Evolutionary conservation across 1,140 invertebrate genomes (phyloP), one percentile per base, ranked within the genome.

Genomic region (Zelostemma sp.): DNA sequence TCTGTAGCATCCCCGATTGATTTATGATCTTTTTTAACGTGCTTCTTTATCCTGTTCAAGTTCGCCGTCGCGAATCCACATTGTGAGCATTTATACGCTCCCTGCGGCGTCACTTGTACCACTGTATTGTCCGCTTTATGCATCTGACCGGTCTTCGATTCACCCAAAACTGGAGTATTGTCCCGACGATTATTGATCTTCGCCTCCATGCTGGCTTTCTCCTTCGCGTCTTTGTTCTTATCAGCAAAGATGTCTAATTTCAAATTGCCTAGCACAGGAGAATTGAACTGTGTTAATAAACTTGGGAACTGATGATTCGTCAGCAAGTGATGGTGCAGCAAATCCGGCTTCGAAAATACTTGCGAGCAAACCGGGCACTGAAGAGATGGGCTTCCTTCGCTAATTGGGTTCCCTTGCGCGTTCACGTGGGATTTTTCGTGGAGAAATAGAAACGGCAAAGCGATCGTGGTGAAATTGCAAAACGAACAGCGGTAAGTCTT

Each of bases 401-500:
- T 19, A 14, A 31, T 2, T 2, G 41, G 45, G 17, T 57, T 66
- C 12, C 81, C 73, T 5, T 76, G 76, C 4, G 72, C 62, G 57
- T 88, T 88, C 1, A 86, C 86, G 78, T 96, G 94, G 11, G 93
- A 92, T 69, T 93, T 90, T 77, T 97, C 95, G 86, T 97, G 95
- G 17, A 95, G 91, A 80, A 95, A 95, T 54, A 97, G 87, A 77
- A 96, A 94, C 17, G 95, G 94, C 55, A 97, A 87, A 72, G 95
- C 92, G 51, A 93, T 90, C 12, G 95, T 96, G n/a, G 92, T 91
- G 79, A 96, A 97, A 38, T 92, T 90, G 75, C 96, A 97, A 74
- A 93, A 91, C 0, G 93, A 92, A 83, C 96, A 97, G 43, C 93
- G 91, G 81, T 96, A 97, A 18, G 90, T 91, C 80, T 95, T 94